Conservation (phyloP, 2,888 invertebrate genomes). For the Gortyna flavago region DNA sequence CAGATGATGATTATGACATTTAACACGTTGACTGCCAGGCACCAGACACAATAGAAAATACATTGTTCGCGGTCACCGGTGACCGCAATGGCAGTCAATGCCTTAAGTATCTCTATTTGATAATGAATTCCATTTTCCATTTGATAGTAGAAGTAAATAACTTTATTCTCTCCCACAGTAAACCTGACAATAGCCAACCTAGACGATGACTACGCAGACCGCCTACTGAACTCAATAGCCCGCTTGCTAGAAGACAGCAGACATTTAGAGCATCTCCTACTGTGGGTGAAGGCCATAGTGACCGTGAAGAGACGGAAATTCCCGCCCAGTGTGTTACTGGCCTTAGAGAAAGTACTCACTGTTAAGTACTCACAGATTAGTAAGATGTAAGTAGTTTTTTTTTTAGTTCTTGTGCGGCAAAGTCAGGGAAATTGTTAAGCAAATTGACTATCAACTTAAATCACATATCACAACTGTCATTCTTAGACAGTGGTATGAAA, state of each 20-base stretch:
- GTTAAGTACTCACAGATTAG: slow-evolving; percentile 94
- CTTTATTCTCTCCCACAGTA: slow-evolving; percentile 90
- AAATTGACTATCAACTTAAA: no score
- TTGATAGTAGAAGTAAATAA: neutral
- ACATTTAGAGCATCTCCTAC: slow-evolving; percentile 96
- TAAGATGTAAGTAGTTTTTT: slow-evolving; percentile 93
- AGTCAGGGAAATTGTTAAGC: no score
- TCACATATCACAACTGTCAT: no score
- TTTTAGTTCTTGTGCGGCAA: neutral
- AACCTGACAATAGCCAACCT: slow-evolving; percentile 92
- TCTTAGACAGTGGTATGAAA: no score
- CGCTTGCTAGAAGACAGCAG: slow-evolving; percentile 93
- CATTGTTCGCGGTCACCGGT: no score
- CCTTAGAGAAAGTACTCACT: slow-evolving; percentile 94
- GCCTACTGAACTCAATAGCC: slow-evolving; percentile 93
- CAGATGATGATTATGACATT: no score
- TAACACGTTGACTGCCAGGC: no score
- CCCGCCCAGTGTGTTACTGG: slow-evolving; percentile 92
- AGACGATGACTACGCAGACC: slow-evolving; percentile 93
- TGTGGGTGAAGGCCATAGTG: slow-evolving; percentile 94
- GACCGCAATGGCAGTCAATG: no score
- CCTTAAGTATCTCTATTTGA: neutral
- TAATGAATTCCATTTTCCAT: neutral
- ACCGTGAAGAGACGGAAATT: slow-evolving; percentile 91
- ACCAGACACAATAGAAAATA: no score